A percentile compares a stretch with the other conserved stretches of the same genome.
phyloP scores from a whole-genome alignment of 1,140 invertebrate genomes.

The Arion vulgaris region DNA sequence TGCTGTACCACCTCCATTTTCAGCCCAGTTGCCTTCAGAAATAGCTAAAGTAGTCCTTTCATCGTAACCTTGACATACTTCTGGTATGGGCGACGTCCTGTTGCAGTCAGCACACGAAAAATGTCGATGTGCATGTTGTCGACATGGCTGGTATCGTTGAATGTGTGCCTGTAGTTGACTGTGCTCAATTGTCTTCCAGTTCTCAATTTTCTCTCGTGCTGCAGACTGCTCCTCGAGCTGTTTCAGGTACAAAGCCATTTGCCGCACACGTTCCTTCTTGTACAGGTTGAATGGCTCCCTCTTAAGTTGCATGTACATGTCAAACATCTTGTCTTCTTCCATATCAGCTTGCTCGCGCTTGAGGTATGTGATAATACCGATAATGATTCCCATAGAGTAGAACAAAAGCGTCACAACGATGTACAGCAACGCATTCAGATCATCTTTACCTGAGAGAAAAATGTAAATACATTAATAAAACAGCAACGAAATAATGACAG shows the following conservation, averaged over 20 bases:
- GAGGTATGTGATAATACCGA: conserved; percentile 66
- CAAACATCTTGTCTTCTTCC: conserved; percentile 63
- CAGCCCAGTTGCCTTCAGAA: not conserved
- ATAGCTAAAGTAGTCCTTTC: not conserved
- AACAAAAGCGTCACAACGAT: conserved; percentile 67
- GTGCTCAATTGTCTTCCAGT: not conserved
- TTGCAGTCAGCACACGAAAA: conserved; percentile 5
- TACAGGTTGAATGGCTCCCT: conserved; percentile 45
- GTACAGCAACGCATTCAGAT: conserved; percentile 63
- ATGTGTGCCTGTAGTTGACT: too few species aligned
- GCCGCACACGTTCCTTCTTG: conserved; percentile 48
- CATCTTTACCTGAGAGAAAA: conserved; percentile 39
- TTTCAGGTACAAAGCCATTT: conserved; percentile 44
- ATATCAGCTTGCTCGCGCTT: conserved; percentile 64
- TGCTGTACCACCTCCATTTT: not conserved
- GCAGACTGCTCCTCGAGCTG: conserved; percentile 34
- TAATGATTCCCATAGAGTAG: conserved; percentile 66
- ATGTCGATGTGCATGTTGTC: not conserved
- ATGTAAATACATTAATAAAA: not conserved
- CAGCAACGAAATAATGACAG: too few species aligned
- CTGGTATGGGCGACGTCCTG: not conserved
- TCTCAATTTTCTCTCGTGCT: conserved; percentile 10
- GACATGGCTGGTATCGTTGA: not conserved
- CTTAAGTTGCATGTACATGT: conserved; percentile 53
- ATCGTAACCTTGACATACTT: not conserved